Base-by-base conservation (phyloP, 2,888 invertebrate species). In the Choristoneura rosaceana region DNA sequence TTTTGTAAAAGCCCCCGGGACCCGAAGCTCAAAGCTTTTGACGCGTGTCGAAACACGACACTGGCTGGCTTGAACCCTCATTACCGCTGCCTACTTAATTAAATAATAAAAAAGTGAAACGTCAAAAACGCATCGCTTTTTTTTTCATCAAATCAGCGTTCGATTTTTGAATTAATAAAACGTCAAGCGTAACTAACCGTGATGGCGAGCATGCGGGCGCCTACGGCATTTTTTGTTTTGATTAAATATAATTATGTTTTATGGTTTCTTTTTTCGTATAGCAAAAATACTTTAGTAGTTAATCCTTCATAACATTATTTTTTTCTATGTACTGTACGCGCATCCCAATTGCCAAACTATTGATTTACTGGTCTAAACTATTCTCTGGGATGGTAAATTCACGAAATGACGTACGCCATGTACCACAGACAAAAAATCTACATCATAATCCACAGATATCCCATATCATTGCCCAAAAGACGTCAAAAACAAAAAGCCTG, bases 21-120 rank as follows among this genome's bases (percentile, higher is more conserved):
- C 84, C 86, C 84, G 10, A 55, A 80, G 82, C 79, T 73, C 85
- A 87, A 84, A 79, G 76, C 66, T 71, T 71, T 79, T 78, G 87
- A 79, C 87, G 88, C 88, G 88, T 88, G 89, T 80, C 84, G 93
- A 83, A 91, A 93, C 80, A 82, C 80, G 90, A 93, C 87, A 89
- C 93, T 84, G 80, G 78, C 76, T 77, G 55, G 55, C 17, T 52
- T 55, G 81, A 78, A 84, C 90, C 90, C 87, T 89, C 87, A 90
- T 91, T 89, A 88, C 81, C 85, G 82, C 82, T 83, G 82, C 80
- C 78, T 71, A 81, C 79, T 84, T 85, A 85, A 89, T 88, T 87
- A 85, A 86, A 84, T 84, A 85, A 86, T 86, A 84, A 83, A 85
- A 79, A 77, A 77, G 58, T 43, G 50, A 70, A 66, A 70, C 62